Percentiles rank a stretch among this genome's conserved stretches.
Conservation (phyloP, 1,140 invertebrate genomes). For the Calephelis virginiensis region DNA sequence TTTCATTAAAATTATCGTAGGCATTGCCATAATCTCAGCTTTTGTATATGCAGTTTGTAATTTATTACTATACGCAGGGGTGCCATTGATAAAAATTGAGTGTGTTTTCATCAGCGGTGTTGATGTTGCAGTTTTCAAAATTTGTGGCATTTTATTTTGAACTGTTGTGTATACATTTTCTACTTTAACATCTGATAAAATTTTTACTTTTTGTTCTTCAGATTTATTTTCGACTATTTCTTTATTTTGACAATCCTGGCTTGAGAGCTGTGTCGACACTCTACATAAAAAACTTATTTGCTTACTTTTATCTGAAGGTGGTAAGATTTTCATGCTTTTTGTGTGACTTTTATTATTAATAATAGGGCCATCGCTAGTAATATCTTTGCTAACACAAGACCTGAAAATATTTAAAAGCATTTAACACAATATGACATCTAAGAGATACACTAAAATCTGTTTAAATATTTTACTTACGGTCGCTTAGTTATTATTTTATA, state of each 20-base stretch:
- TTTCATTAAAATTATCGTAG: conserved; percentile 61
- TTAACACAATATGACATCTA: background rate
- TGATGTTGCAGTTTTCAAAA: conserved; percentile 47
- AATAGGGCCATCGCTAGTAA: conserved; percentile 20
- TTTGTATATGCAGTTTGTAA: conserved; percentile 43
- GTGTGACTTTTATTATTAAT: conserved; percentile 25
- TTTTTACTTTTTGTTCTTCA: conserved; percentile 55
- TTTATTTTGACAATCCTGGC: background rate
- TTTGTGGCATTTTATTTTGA: conserved; percentile 32
- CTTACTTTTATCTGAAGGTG: conserved; percentile 16
- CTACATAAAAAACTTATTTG: conserved; percentile 6
- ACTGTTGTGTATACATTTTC: conserved; percentile 30
- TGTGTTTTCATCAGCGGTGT: conserved; percentile 54
- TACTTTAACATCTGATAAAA: conserved; percentile 66
- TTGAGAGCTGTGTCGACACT: background rate
- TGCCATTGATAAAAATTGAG: conserved; percentile 62
- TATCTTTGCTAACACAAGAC: conserved; percentile 18
- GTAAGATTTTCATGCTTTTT: conserved; percentile 11
- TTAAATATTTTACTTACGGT: conserved; percentile 41
- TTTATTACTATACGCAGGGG: conserved; percentile 48
- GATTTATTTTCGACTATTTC: conserved; percentile 27
- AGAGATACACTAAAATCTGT: background rate
- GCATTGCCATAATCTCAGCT: conserved; percentile 74
- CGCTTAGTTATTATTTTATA: conserved; percentile 42
- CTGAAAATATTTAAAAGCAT: conserved; percentile 29